Base-by-base conservation (phyloP, 2,113 vertebrate genomes). In the Eurystomus gularis region DNA sequence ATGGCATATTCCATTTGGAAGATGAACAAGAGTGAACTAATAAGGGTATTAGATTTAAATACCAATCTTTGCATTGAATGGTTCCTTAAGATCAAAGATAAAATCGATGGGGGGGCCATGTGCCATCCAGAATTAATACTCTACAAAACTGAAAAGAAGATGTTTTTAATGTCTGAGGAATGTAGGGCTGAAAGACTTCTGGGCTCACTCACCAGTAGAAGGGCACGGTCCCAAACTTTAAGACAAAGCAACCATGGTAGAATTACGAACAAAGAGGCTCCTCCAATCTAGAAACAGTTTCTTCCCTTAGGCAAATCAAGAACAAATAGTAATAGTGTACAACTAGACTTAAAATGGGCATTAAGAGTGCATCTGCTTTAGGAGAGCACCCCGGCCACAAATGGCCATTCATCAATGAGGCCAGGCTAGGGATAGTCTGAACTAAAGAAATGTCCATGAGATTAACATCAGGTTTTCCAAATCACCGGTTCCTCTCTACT, bases 1-100 rank as follows among this genome's bases (percentile, higher is more conserved):
- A 31, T 9, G 21, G 85, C 49, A 55, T 33, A 29, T 11, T 86
- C 40, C 62, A 14, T n/a, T 86, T 91, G 84, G 78, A 94, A 84
- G 46, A 86, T 26, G 80, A 88, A 70, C 83, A 70, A 76, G 60
- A 90, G 29, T 75, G 77, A 92, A 66, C 86, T 94, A 94, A 94
- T 89, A 84, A 80, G 49, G 40, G 6, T 21, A 46, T 55, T 65
- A 86, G 70, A 92, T 92, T 94, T 84, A 94, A 96, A 88, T 62
- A 49, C n/a, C 26, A 64, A 28, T 57, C 54, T 77, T 65, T 88
- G 21, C 48, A 51, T 40, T 75, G 48, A 89, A 80, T 82, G 57
- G 48, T 60, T 91, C 42, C 20, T 84, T 46, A 55, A 39, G 65
- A 82, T 86, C 76, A 89, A 93, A 93, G 75, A 54, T 69, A 52